Base-by-base conservation (phyloP, 2,888 invertebrate species). In the Tenthredo notha region DNA sequence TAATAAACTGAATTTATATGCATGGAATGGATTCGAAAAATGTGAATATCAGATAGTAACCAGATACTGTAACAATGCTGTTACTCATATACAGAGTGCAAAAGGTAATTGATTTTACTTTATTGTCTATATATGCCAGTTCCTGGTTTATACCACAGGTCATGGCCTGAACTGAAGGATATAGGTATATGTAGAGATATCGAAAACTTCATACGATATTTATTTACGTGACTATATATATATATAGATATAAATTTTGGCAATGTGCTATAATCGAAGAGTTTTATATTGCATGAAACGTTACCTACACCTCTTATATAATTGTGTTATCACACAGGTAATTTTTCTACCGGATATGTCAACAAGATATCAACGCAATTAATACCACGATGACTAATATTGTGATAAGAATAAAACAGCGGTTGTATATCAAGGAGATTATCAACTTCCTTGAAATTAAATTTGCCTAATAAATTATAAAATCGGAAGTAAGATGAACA, bases 41-140 rank as follows among this genome's bases (percentile, higher is more conserved):
- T 54, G 6, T 54, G n/a, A n/a, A n/a, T 7, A 54, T 54, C n/a
- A 54, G 54, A 54, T 54, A 54, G 54, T 54, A 54, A 54, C 54
- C n/a, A n/a, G 54, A 54, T 54, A 54, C 54, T 54, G n/a, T 54
- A 18, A 50, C 50, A 18, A 50, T 4, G 15, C 18, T 50, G 15
- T 50, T 50, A 50, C 50, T 50, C 50, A 18, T 50, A 50, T 6
- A 18, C 18, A 50, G 18, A 15, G 50, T 47, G 15, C 47, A 47
- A 47, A 47, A 54, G 54, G 54, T 54, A 54, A 54, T 54, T n/a
- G 54, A 54, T 54, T 54, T 54, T 54, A 54, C 54, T 54, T 54
- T n/a, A 54, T 54, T n/a, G 54, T 7, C 2, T 47, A 47, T n/a
- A 54, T 54, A 54, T 61, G 61, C 61, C 21, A 21, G 10, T 61